Conservation (phyloP, 2,888 invertebrate species). For the Strigamia crassipes region DNA sequence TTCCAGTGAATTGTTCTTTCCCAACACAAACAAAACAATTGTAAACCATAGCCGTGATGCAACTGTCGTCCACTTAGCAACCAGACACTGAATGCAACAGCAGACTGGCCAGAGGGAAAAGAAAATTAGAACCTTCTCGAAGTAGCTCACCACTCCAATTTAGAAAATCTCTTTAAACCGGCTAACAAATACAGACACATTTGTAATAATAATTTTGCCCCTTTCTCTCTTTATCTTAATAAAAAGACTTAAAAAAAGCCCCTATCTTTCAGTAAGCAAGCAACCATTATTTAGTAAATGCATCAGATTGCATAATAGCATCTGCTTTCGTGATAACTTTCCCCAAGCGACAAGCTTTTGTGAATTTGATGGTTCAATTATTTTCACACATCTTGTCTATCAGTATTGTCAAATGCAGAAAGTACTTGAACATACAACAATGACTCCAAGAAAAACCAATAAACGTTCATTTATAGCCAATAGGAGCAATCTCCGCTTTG, state of each 20-base stretch:
- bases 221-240: no score
- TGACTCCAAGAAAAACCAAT: not conserved
- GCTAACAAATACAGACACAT: no score
- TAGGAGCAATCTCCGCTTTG: no score
- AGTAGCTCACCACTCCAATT: not conserved
- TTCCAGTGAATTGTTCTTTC: no score
- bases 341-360: not conserved
- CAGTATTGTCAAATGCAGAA: not conserved
- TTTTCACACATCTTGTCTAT: not conserved
- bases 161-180: not conserved
- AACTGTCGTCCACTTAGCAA: not conserved
- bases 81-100: not conserved
- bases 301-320: not conserved
- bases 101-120: not conserved
- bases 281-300: not conserved
- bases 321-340: not conserved
- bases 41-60: not conserved
- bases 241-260: no score
- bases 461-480: no score
- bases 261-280: no score
- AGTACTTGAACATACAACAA: no score
- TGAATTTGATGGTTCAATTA: not conserved
- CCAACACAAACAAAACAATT: not conserved
- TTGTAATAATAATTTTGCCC: no score
- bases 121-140: not conserved